Percentiles rank a stretch among this genome's conserved stretches.
phyloP scores from a whole-genome alignment of 2,888 invertebrate genomes.

The Palloptera scutellata region DNA sequence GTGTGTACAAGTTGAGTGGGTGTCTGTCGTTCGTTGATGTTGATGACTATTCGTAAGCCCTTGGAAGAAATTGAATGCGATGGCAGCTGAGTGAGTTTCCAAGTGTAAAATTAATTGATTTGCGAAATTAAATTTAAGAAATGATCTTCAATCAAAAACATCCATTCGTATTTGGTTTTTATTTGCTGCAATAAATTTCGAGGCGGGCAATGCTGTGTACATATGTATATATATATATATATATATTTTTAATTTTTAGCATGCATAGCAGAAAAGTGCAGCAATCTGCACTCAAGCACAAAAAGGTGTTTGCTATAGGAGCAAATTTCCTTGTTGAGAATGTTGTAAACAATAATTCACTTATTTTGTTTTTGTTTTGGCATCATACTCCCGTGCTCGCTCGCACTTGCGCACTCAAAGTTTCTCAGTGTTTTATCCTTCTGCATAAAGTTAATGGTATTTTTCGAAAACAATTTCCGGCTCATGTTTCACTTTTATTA shows the following conservation, averaged over 20 bases:
- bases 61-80: not conserved
- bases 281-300: not conserved
- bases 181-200: not conserved
- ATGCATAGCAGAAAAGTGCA: not conserved
- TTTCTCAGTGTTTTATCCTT: not conserved
- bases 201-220: not conserved
- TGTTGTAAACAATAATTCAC: not conserved
- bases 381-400: too few species aligned
- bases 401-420: too few species aligned
- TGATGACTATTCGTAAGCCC: not conserved
- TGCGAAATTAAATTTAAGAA: constrained; percentile 5
- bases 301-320: not conserved
- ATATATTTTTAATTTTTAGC: not conserved
- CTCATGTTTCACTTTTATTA: not conserved
- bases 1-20: not conserved
- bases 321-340: not conserved
- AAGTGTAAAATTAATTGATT: constrained; percentile 7
- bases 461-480: constrained; percentile 39
- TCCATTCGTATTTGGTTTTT: not conserved
- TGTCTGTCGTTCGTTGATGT: not conserved
- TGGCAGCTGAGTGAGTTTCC: not conserved
- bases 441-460: constrained; percentile 30
- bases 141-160: not conserved
- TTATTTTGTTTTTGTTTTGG: not conserved
- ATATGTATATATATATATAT: not conserved